A percentile compares a stretch with the other conserved stretches of the same genome.
Evolutionary conservation across 2,113 vertebrate genomes (phyloP).

Genomic region (Rhodinocichla rosea): DNA sequence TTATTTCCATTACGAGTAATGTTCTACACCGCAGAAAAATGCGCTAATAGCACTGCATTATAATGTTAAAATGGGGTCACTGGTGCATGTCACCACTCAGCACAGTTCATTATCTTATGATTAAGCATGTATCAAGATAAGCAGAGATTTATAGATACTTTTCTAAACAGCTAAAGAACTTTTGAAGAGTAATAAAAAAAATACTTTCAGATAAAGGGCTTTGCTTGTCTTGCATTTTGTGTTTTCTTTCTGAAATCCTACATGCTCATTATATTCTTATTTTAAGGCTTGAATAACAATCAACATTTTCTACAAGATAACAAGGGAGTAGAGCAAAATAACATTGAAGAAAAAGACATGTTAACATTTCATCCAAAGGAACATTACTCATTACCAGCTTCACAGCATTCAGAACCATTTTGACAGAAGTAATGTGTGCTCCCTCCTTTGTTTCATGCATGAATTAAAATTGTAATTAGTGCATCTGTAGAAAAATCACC

Average conservation of each 20-base stretch:
- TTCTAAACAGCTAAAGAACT: not conserved
- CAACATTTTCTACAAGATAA: conserved; percentile 11
- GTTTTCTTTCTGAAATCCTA: conserved; percentile 6
- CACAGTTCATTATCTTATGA: conserved; percentile 20
- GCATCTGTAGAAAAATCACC: conserved; percentile 28
- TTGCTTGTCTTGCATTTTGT: not conserved
- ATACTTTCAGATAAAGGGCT: not conserved
- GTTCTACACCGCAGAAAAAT: conserved; percentile 46
- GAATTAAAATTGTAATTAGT: conserved; percentile 26
- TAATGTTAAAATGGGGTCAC: conserved; percentile 37
- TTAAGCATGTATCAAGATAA: conserved; percentile 19
- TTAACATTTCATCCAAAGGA: conserved; percentile 13
- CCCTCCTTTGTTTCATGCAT: not conserved
- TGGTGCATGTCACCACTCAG: not conserved
- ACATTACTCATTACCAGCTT: conserved; percentile 26
- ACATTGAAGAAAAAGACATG: not conserved
- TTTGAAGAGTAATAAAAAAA: not conserved
- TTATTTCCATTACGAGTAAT: conserved; percentile 11
- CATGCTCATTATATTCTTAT: not conserved
- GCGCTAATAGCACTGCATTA: conserved; percentile 24
- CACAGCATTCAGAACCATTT: conserved; percentile 11
- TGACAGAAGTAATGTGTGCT: conserved; percentile 2
- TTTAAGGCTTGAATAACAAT: conserved; percentile 14
- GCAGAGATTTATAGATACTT: not conserved
- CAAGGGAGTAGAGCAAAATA: not conserved